phyloP scores from a whole-genome alignment of 2,113 vertebrate genomes.

The Brachirus orientalis region DNA sequence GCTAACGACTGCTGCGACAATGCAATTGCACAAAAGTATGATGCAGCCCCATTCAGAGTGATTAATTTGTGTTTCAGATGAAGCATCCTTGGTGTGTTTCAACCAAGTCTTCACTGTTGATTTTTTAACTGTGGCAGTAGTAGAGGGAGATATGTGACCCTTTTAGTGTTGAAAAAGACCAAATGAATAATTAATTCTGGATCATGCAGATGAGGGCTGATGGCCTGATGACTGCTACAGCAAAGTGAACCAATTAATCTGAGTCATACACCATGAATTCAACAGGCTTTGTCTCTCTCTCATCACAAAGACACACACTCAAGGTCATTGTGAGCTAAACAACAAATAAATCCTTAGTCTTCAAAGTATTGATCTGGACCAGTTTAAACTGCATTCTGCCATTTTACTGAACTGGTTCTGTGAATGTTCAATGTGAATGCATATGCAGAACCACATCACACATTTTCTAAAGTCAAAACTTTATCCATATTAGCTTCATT shows the following conservation, averaged over 20 bases:
- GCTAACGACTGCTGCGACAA: no score
- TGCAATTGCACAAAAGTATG: no score
- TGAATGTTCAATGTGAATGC: slow-evolving; percentile 1
- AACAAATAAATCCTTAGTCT: slow-evolving; percentile 45
- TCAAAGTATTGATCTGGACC: slow-evolving; percentile 40
- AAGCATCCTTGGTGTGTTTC: no score
- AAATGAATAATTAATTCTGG: slow-evolving; percentile 69
- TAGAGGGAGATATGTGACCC: slow-evolving; percentile 20
- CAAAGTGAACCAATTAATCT: slow-evolving; percentile 67
- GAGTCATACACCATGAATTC: slow-evolving; percentile 60
- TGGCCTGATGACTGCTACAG: slow-evolving; percentile 57
- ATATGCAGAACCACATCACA: slow-evolving; percentile 2
- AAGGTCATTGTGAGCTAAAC: slow-evolving; percentile 60
- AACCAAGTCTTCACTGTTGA: not conserved
- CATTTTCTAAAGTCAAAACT: not conserved
- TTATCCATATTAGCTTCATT: no score
- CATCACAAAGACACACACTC: not conserved
- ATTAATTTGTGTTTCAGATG: no score
- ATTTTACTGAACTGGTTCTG: slow-evolving; percentile 19
- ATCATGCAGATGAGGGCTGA: slow-evolving; percentile 66
- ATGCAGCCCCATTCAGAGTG: no score
- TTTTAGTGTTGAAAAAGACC: slow-evolving; percentile 48
- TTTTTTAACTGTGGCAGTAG: slow-evolving; percentile 40
- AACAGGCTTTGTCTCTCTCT: slow-evolving; percentile 24
- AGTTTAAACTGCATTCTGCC: slow-evolving; percentile 9